Conservation (phyloP, 30 jellyfish, hydroid and myxozoan species). For the Hydractinia symbiolongicarpus region DNA sequence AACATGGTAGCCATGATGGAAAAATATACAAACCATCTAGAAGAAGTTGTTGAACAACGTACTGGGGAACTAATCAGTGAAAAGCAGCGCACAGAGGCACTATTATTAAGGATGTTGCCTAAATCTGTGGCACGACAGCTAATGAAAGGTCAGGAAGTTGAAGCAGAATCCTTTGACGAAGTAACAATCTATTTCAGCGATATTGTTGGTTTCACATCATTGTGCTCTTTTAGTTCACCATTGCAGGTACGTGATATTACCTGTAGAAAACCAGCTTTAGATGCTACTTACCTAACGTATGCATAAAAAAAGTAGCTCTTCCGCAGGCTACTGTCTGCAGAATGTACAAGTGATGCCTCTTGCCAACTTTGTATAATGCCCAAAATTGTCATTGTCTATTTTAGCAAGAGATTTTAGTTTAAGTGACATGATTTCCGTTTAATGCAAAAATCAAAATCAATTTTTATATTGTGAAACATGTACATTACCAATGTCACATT, state of each 20-base stretch:
- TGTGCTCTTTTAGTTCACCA: constrained; percentile 83
- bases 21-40: constrained; percentile 58
- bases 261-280: no score
- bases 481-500: no score
- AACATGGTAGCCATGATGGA: constrained; percentile 83
- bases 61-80: constrained; percentile 63
- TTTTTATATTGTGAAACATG: no score
- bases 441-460: no score
- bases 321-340: no score
- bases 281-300: no score
- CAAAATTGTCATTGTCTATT: no score
- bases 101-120: constrained; percentile 69
- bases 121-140: constrained; percentile 64
- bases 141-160: constrained; percentile 78
- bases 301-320: no score
- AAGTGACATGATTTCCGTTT: no score
- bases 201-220: constrained; percentile 81
- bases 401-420: no score
- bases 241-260: constrained; percentile 32
- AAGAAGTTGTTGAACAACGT: constrained; percentile 55
- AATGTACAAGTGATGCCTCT: no score
- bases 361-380: no score
- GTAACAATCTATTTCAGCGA: constrained; percentile 84
- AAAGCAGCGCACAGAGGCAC: constrained; percentile 55
- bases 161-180: constrained; percentile 83